Evolutionary conservation across 2,797 vertebrate genomes (phyloP).

Genomic region (Vespertilio murinus): DNA sequence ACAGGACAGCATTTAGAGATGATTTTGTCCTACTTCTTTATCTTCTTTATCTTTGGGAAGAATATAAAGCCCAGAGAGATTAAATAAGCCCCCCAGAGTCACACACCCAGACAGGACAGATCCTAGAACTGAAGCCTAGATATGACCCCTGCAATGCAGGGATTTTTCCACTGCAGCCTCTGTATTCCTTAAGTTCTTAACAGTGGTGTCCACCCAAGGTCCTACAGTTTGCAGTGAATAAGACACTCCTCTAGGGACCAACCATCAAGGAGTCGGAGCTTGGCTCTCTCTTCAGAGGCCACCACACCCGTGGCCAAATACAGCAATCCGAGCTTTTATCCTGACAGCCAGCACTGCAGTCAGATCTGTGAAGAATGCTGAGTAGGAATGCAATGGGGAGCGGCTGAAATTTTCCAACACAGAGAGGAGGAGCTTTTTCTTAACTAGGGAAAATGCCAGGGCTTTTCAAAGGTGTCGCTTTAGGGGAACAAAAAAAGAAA

Average conservation of each 20-base stretch:
- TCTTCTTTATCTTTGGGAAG: constrained; percentile 37
- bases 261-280: neutral
- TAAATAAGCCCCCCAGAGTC: neutral
- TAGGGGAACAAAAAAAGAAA: constrained; percentile 52
- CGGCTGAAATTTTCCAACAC: constrained; percentile 60
- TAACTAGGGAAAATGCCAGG: constrained; percentile 48
- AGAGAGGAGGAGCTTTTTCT: constrained; percentile 40
- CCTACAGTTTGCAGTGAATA: neutral
- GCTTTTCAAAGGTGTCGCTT: constrained; percentile 36
- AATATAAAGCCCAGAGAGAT: constrained; percentile 44
- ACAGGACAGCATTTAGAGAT: constrained; percentile 43
- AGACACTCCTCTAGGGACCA: neutral
- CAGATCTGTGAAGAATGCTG: constrained; percentile 47
- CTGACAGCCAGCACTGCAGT: neutral
- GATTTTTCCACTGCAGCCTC: neutral
- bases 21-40: constrained; percentile 37
- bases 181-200: constrained; percentile 23
- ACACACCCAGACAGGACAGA: neutral
- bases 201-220: neutral
- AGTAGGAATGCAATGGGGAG: neutral
- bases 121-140: neutral
- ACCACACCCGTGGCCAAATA: neutral
- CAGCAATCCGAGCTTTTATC: neutral
- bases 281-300: neutral
- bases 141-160: neutral